Conservation (phyloP, 2,113 vertebrate genomes). For the Donacobius atricapilla region DNA sequence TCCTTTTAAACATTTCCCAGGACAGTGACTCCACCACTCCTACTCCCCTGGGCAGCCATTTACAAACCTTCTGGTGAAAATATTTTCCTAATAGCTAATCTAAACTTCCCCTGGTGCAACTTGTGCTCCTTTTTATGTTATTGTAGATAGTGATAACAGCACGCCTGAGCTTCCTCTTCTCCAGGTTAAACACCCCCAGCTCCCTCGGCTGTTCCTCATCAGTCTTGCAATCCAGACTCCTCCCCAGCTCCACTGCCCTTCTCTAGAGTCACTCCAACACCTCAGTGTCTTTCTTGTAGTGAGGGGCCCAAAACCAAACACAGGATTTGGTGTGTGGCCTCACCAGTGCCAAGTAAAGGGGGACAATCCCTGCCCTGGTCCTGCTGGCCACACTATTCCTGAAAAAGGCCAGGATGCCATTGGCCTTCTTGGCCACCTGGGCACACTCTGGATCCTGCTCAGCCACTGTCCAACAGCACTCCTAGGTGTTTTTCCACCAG, state of each 20-base stretch:
- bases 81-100: background rate
- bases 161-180: background rate
- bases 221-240: background rate
- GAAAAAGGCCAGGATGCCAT: fast-evolving
- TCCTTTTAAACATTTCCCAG: background rate
- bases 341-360: fast-evolving
- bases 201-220: background rate
- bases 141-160: background rate
- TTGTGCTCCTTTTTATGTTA: background rate
- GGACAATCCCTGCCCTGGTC: background rate
- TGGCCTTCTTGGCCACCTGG: background rate
- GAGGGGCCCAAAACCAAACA: background rate
- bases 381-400: background rate
- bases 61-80: background rate
- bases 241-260: fast-evolving
- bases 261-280: background rate
- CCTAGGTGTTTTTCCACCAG: background rate
- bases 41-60: background rate
- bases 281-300: too few species aligned
- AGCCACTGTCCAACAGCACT: fast-evolving
- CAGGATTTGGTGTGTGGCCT: fast-evolving
- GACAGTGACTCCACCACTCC: background rate
- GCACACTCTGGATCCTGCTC: background rate
- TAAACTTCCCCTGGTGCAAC: background rate
- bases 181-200: background rate